These are phyloP conservation scores for Epinephelus coioides DNA, from an alignment of 2,797 vertebrate genomes.

Conservation along the genomic window DNA sequence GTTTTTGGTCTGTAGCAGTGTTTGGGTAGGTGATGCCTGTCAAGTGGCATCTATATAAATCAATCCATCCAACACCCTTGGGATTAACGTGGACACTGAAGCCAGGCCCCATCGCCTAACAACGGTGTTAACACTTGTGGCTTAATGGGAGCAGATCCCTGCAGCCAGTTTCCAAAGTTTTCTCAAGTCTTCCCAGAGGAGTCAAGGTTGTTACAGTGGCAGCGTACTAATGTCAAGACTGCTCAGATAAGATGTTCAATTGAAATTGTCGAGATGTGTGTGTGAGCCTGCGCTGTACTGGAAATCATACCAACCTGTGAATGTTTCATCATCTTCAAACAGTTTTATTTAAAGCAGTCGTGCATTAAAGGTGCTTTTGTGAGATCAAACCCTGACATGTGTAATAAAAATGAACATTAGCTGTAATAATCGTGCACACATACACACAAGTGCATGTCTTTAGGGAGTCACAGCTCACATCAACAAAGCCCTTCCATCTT, in stretches of 20 bases:
- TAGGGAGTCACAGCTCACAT: conserved; percentile 31
- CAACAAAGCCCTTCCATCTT: conserved; percentile 46
- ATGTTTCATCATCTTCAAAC: conserved; percentile 1
- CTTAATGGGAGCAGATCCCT: background rate
- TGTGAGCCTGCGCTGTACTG: background rate
- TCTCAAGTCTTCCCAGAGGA: background rate
- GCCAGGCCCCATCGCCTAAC: background rate
- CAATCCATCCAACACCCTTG: too few relatives aligned
- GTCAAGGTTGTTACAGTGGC: background rate
- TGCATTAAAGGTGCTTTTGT: background rate
- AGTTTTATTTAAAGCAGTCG: background rate
- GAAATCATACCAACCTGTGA: background rate
- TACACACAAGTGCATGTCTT: conserved; percentile 21
- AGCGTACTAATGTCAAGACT: background rate
- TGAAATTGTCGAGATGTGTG: too few relatives aligned
- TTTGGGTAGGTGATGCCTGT: too few relatives aligned
- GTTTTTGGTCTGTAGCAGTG: too few relatives aligned
- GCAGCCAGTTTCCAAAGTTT: background rate
- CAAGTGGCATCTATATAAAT: too few relatives aligned
- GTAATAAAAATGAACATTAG: background rate
- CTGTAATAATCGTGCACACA: conserved; percentile 6
- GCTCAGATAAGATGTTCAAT: background rate
- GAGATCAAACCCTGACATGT: conserved; percentile 1
- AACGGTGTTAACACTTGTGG: background rate
- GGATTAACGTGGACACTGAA: background rate